Base-by-base conservation (phyloP, 2,888 invertebrate species). In the Camponotus fellah region DNA sequence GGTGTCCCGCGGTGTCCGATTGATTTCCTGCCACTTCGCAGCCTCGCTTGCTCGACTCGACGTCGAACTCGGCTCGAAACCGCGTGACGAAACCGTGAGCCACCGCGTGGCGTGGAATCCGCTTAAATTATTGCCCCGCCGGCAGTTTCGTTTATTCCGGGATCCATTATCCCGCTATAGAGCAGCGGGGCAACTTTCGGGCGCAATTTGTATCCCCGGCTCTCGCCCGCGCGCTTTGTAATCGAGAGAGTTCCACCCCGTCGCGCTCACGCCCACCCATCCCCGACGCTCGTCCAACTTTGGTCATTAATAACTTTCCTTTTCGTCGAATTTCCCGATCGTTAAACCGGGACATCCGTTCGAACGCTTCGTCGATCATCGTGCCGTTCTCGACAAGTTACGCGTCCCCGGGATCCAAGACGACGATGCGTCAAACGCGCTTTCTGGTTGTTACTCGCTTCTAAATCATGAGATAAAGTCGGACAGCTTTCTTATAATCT, bases 291-390 rank as follows among this genome's bases (percentile, higher is more conserved):
- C 62, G 37, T 56, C 66, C 74, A 89, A 89, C 88, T 89, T 88
- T 53, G 68, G 71, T 82, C 87, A 82, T 88, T 89, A 90, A 89
- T 87, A 89, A 88, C 88, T 89, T 88, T 85, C 86, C 43, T 82
- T 85, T 69, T 85, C 76, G 37, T 68, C 53, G 74, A 43, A 80
- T 74, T 60, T 62, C 83, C 32, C 49, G 84, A 82, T 84, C 84
- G 84, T 84, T 82, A 82, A 82, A 84, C 72, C 43, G 53, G 79
- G 80, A 80, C 68, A 56, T 74, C 21, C 71, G 46, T 60, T 34
- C 37, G 60, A 26, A 26, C 37, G 37, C 60, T 79, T 69, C 79
- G 71, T 79, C 60, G 71, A 79, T 79, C 79, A 79, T 79, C 71
- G 46, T 79, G 71, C 69, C 71, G 69, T 69, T 69, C 34, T 69